Percentiles rank a stretch among this genome's conserved stretches.
Conservation (phyloP, 2,888 invertebrate genomes). For the Drosophila bunnanda region DNA sequence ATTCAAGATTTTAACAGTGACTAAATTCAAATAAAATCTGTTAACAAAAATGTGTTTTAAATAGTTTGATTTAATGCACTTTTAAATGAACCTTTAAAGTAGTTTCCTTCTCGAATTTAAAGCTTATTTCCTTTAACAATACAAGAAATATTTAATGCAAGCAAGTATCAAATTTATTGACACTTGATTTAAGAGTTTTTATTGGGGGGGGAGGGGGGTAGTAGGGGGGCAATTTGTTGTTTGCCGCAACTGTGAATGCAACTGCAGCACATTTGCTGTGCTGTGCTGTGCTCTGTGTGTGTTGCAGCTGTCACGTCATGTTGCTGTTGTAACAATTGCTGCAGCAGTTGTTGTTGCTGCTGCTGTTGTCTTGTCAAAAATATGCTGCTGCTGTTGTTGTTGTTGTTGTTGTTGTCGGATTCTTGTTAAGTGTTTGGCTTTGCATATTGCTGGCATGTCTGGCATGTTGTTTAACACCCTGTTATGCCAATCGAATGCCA, state of each 20-base stretch:
- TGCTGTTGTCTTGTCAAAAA: slow-evolving; percentile 62
- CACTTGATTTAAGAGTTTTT: slow-evolving; percentile 69
- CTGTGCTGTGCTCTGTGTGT: not conserved
- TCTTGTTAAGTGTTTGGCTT: slow-evolving; percentile 70
- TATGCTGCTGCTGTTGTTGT: slow-evolving; percentile 56
- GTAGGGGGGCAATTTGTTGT: slow-evolving; percentile 64
- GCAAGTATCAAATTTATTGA: slow-evolving; percentile 61
- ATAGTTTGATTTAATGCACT: no score
- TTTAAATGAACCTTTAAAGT: not conserved
- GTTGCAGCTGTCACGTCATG: slow-evolving; percentile 76
- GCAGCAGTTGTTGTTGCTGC: slow-evolving; percentile 28
- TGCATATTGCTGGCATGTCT: slow-evolving; percentile 62
- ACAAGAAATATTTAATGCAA: slow-evolving; percentile 19
- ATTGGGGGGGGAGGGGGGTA: slow-evolving; percentile 37
- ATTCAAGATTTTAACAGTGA: no score
- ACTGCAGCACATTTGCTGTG: slow-evolving; percentile 41
- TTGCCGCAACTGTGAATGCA: slow-evolving; percentile 13
- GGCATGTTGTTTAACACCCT: slow-evolving; percentile 70
- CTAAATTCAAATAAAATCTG: no score
- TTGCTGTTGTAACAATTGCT: slow-evolving; percentile 41
- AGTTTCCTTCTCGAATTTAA: not conserved
- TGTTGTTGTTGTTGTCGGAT: slow-evolving; percentile 49
- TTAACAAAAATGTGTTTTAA: no score
- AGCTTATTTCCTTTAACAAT: not conserved
- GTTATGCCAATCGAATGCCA: slow-evolving; percentile 42